Conservation (phyloP, 1,140 invertebrate genomes). For the Leptestheria dahalacensis region DNA sequence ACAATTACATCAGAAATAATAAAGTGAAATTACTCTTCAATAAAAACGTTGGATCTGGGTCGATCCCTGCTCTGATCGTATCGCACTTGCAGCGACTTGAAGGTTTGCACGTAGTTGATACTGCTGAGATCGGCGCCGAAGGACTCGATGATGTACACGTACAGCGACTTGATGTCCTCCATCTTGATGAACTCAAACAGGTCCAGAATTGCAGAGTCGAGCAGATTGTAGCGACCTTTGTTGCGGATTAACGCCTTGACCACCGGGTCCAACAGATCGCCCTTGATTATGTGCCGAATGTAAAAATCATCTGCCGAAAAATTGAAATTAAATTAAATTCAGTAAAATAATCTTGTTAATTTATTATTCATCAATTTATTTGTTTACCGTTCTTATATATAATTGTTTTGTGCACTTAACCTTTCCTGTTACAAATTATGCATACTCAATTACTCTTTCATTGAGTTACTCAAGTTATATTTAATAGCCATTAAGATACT, state of each 20-base stretch:
- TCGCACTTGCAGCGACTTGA: conserved; percentile 73
- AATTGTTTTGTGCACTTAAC: too few species aligned
- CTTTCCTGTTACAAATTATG: too few species aligned
- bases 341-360: not conserved
- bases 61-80: conserved; percentile 91
- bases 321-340: not conserved
- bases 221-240: conserved; percentile 91
- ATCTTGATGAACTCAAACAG: conserved; percentile 97
- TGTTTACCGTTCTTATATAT: too few species aligned
- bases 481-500: too few species aligned
- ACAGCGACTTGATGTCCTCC: conserved; percentile 88
- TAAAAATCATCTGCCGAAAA: conserved; percentile 93
- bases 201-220: conserved; percentile 97
- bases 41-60: conserved; percentile 43
- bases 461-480: too few species aligned
- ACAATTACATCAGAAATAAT: too few species aligned
- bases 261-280: conserved; percentile 86
- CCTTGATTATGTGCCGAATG: conserved; percentile 90
- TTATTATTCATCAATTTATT: too few species aligned
- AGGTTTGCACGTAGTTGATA: conserved; percentile 93
- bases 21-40: conserved; percentile 45
- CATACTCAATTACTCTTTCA: too few species aligned
- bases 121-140: conserved; percentile 84
- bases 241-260: conserved; percentile 92
- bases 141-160: conserved; percentile 85